Evolutionary conservation across 2,888 invertebrate species (phyloP), one percentile per base, ranked within the genome.

Genomic region (Eupithecia subfuscata): DNA sequence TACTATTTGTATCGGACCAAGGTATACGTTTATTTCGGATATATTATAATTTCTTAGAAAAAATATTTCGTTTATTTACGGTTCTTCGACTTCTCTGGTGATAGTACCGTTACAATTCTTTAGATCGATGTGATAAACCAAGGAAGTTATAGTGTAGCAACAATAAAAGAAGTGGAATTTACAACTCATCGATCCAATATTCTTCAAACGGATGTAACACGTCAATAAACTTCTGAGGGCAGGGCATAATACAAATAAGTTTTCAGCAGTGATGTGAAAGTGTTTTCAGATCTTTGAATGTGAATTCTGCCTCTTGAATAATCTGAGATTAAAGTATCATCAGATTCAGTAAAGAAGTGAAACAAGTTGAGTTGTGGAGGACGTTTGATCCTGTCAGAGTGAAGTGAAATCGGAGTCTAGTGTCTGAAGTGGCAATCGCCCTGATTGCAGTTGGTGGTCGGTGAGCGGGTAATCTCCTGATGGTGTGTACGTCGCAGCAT

Each of bases 401-500:
- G 84, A 83, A 82, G 82, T 82, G 80, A 77, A 78, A 81, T 82
- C 77, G 80, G 80, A 79, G 81, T 81, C 81, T 84, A 79, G 80
- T 82, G 82, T 82, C 73, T 84, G 81, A 75, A 84, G 87, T 83
- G 86, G 82, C 78, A 81, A 79, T 88, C 88, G 85, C 83, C 83
- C 85, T 90, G 88, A 86, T 92, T 94, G 89, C 93, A 94, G 95
- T 94, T 94, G 95, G 93, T 93, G 93, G 92, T 93, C 89, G 87
- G 91, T 88, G 90, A 86, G 92, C 92, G 92, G 93, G 94, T 94
- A 90, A 89, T 86, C 93, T 92, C 94, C 93, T 95, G 92, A 98
- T 98, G 98, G 97, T 97, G 97, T 97, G 97, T 97, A 97, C 97
- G 97, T 97, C 97, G 97, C 98, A 98, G 97, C 97, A 98, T 98